Percentiles rank a stretch among this genome's conserved stretches.
Conservation (phyloP, 2,888 invertebrate species). For the Oegoconia quadripuncta region DNA sequence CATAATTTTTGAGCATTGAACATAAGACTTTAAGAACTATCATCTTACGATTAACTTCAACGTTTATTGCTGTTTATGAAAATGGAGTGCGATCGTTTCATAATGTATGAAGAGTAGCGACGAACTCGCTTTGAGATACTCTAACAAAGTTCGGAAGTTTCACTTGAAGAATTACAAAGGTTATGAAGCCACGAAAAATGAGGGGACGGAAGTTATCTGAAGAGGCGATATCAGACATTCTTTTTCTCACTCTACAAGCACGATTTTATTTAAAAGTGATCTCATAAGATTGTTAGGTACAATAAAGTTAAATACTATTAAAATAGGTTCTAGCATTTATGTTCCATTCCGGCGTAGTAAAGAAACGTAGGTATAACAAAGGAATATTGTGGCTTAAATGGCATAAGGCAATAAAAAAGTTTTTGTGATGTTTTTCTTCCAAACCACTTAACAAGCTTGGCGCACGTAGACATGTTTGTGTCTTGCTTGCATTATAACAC, state of each 20-base stretch:
- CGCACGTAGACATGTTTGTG: constrained; percentile 78
- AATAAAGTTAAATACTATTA: too few relatives aligned
- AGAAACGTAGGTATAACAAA: constrained; percentile 4
- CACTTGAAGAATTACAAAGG: constrained; percentile 55
- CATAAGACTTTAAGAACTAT: too few relatives aligned
- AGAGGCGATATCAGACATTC: constrained; percentile 33
- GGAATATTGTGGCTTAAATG: constrained; percentile 65
- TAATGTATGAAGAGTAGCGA: constrained; percentile 40
- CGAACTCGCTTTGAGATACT: constrained; percentile 41
- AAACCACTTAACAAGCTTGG: constrained; percentile 79
- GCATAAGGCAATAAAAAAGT: constrained; percentile 74
- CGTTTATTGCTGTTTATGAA: constrained; percentile 16
- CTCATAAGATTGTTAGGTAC: too few relatives aligned
- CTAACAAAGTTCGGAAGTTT: constrained; percentile 47
- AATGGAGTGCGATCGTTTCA: constrained; percentile 29
- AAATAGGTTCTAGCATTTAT: too few relatives aligned
- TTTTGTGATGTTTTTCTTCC: constrained; percentile 79
- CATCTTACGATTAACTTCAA: constrained; percentile 11
- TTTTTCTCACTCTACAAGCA: constrained; percentile 24
- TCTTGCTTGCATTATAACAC: constrained; percentile 78
- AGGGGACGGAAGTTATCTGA: constrained; percentile 38
- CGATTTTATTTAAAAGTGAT: too few relatives aligned
- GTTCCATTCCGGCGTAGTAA: not conserved
- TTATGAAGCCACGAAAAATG: constrained; percentile 49
- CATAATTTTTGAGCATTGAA: too few relatives aligned